Evolutionary conservation across 2,113 vertebrate species (phyloP).

Genomic region (Leucosticte australis): DNA sequence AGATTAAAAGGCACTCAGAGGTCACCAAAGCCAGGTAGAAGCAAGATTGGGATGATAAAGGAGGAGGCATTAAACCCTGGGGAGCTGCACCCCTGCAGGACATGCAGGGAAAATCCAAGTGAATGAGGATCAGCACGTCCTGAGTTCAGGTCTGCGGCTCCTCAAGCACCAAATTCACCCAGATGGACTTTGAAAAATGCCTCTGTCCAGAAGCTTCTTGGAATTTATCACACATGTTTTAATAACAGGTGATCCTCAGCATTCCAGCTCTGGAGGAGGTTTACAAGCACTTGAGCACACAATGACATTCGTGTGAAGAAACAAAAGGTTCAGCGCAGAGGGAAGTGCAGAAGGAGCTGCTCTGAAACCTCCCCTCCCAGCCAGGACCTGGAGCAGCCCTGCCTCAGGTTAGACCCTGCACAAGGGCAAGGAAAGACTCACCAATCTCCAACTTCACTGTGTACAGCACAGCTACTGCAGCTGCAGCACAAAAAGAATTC

Average conservation of each 20-base stretch:
- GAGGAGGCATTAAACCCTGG: background rate
- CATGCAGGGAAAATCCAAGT: background rate
- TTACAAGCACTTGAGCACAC: slow-evolving; percentile 22
- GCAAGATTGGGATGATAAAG: background rate
- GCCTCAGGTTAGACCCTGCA: background rate
- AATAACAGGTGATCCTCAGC: background rate
- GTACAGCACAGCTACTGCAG: background rate
- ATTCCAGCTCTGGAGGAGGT: background rate
- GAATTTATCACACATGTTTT: background rate
- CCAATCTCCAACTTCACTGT: background rate
- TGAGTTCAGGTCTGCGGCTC: accelerated
- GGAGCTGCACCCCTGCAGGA: background rate
- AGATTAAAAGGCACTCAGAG: background rate
- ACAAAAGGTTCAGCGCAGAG: background rate
- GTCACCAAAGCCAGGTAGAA: background rate
- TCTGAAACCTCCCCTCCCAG: background rate
- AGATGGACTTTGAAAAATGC: background rate
- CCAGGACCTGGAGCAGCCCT: background rate
- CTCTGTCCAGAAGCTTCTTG: background rate
- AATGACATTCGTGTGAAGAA: background rate
- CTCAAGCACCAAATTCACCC: background rate
- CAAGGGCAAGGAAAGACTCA: background rate
- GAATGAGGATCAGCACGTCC: background rate
- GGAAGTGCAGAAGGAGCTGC: background rate
- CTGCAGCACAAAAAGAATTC: background rate